Evolutionary conservation across 1,140 invertebrate species (phyloP).

Genomic region (Chironomus tepperi): DNA sequence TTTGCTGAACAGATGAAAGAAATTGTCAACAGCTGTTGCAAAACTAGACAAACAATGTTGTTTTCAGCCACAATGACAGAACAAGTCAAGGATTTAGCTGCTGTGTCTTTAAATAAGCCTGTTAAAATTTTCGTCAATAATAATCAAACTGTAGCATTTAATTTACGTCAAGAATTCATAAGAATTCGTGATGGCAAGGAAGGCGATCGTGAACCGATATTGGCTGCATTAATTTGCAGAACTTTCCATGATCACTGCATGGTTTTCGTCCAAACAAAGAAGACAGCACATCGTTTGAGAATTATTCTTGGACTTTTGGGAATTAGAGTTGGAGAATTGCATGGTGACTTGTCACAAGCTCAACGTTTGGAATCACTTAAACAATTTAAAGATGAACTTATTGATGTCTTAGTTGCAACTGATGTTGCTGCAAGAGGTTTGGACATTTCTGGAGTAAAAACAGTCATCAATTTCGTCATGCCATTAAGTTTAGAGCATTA

Average conservation of each 20-base stretch:
- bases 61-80: conserved; percentile 99
- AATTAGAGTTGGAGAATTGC: conserved; percentile 80
- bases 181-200: conserved; percentile 72
- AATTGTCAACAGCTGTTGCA: conserved; percentile 81
- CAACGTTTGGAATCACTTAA: conserved; percentile 83
- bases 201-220: conserved; percentile 80
- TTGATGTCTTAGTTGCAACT: conserved; percentile 89
- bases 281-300: conserved; percentile 84
- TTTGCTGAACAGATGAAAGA: conserved; percentile 98
- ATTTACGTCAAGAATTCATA: conserved; percentile 93
- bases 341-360: conserved; percentile 90
- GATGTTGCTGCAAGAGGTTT: conserved; percentile 94
- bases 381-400: conserved; percentile 78
- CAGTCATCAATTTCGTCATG: conserved; percentile 94
- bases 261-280: conserved; percentile 94
- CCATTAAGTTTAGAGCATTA: conserved; percentile 91
- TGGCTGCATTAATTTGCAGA: conserved; percentile 82
- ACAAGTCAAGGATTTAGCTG: conserved; percentile 85
- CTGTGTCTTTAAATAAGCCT: conserved; percentile 83
- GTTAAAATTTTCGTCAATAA: conserved; percentile 92
- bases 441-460: conserved; percentile 93
- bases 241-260: conserved; percentile 90
- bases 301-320: conserved; percentile 84
- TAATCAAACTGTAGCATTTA: conserved; percentile 91
- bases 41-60: conserved; percentile 91